Evolutionary conservation across 2,888 invertebrate species (phyloP).

Genomic region (Gerosis bhagava): DNA sequence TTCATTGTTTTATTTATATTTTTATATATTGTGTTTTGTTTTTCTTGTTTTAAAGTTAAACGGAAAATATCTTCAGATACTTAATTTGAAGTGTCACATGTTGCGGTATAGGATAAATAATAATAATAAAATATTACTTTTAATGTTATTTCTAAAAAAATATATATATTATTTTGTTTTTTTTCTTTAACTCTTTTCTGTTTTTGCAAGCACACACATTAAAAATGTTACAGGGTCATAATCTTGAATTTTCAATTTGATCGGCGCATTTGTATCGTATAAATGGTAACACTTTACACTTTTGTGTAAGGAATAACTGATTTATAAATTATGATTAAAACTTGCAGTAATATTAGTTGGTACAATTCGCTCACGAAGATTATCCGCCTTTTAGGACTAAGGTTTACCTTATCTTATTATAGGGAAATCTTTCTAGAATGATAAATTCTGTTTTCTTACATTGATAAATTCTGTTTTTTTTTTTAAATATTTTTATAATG

Average conservation of each 20-base stretch:
- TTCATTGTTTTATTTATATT: no score
- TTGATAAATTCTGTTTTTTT: slow-evolving; percentile 34
- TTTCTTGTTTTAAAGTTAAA: no score
- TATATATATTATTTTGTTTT: no score
- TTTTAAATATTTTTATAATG: slow-evolving; percentile 33
- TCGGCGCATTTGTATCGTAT: slow-evolving; percentile 13
- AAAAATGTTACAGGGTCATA: slow-evolving; percentile 22
- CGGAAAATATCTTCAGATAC: no score
- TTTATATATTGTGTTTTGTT: no score
- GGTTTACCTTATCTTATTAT: slow-evolving; percentile 49
- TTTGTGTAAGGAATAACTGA: slow-evolving; percentile 18
- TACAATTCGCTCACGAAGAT: slow-evolving; percentile 62
- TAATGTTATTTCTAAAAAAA: slow-evolving; percentile 1
- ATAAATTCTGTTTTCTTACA: no score
- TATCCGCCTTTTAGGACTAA: slow-evolving; percentile 73
- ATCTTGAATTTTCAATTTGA: slow-evolving; percentile 19
- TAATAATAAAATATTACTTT: neutral
- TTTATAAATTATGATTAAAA: slow-evolving; percentile 10
- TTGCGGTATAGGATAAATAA: no score
- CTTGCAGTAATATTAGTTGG: slow-evolving; percentile 28
- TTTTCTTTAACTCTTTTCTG: no score
- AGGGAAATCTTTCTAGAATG: slow-evolving; percentile 37
- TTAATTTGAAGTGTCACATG: no score
- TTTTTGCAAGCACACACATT: no score
- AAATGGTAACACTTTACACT: slow-evolving; percentile 19